Conservation (phyloP, 2,888 invertebrate species). For the Taenaris catops region DNA sequence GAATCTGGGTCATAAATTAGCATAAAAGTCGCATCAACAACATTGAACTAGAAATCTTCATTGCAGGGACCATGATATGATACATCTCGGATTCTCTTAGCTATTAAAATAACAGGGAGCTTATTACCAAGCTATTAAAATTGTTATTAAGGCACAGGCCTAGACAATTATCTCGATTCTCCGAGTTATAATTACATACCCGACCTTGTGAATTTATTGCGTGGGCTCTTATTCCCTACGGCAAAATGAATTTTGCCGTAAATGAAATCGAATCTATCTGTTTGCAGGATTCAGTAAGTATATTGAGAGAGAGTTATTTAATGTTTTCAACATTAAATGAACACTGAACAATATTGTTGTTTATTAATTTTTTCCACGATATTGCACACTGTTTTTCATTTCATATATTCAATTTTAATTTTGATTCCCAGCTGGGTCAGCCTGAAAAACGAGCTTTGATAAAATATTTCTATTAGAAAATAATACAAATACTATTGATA, state of each 20-base stretch:
- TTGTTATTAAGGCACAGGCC: conserved; percentile 35
- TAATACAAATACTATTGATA: too few species aligned
- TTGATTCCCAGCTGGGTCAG: too few species aligned
- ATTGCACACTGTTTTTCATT: too few species aligned
- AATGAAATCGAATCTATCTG: conserved; percentile 34
- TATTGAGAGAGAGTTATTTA: conserved; percentile 3
- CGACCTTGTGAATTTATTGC: conserved; percentile 39
- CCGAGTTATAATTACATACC: conserved; percentile 35
- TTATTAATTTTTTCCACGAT: too few species aligned
- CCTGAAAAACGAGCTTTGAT: too few species aligned
- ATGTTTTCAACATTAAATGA: neutral
- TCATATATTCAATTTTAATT: too few species aligned
- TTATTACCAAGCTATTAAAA: conserved; percentile 49
- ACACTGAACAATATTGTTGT: too few species aligned
- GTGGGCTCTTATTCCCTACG: conserved; percentile 26
- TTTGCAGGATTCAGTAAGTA: conserved; percentile 22
- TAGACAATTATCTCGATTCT: conserved; percentile 34
- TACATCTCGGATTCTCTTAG: conserved; percentile 3
- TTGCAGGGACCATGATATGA: neutral
- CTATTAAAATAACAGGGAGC: conserved; percentile 36
- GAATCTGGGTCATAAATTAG: too few species aligned
- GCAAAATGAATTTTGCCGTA: conserved; percentile 37
- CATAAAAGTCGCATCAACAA: too few species aligned
- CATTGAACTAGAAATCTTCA: neutral
- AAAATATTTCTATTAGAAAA: too few species aligned